phyloP scores from a whole-genome alignment of 2,113 vertebrate genomes.

The Conger conger region DNA sequence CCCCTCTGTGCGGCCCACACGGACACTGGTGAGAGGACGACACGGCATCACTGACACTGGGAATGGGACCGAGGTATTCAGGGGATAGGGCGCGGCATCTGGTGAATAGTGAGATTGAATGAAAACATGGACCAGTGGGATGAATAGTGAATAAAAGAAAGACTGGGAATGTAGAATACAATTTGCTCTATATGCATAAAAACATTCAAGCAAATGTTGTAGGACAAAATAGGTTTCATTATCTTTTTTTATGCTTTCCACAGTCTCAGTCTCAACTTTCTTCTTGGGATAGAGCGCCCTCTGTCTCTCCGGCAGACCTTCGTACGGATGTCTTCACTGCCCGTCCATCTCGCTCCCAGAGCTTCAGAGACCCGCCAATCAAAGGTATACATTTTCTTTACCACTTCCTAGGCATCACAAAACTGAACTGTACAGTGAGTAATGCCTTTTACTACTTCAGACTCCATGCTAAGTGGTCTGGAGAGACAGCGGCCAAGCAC shows the following conservation, averaged over 20 bases:
- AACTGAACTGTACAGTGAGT: neutral
- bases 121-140: neutral
- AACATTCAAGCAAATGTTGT: neutral
- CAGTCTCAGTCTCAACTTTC: conserved; percentile 71
- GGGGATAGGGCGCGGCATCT: too few relatives aligned
- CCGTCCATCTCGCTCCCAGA: conserved; percentile 71
- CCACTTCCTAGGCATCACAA: neutral
- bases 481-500: conserved; percentile 70
- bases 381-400: conserved; percentile 59
- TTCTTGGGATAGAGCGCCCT: conserved; percentile 71
- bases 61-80: neutral
- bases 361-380: conserved; percentile 70
- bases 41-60: neutral
- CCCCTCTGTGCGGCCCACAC: conserved; percentile 53
- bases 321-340: conserved; percentile 81
- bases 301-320: conserved; percentile 78
- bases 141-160: neutral
- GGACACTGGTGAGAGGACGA: conserved; percentile 63
- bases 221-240: neutral
- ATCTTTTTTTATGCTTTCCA: neutral
- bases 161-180: neutral
- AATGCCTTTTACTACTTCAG: conserved; percentile 40
- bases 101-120: too few relatives aligned
- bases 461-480: conserved; percentile 65
- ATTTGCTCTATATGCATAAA: neutral